Percentiles rank a stretch among this genome's conserved stretches.
Conservation (phyloP, 2,797 vertebrate species). For the Xerus rutilus region DNA sequence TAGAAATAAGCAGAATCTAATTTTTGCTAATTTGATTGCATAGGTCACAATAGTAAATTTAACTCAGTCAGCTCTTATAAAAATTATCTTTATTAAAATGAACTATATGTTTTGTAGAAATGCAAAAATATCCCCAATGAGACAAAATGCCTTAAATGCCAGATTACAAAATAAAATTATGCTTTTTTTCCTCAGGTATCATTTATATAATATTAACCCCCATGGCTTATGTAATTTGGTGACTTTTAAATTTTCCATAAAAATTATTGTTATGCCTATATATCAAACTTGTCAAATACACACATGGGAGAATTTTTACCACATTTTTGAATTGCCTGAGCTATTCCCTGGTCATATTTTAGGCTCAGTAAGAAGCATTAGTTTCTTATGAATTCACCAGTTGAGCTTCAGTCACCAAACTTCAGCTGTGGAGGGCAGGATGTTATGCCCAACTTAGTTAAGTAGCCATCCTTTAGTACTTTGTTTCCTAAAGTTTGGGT, state of each 20-base stretch:
- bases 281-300: not conserved
- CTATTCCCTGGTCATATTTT: not conserved
- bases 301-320: not conserved
- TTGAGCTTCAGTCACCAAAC: not conserved
- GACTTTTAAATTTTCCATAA: not conserved
- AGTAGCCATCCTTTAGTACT: not conserved
- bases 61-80: conserved; percentile 61
- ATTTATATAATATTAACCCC: conserved; percentile 37
- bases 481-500: not conserved
- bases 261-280: not conserved
- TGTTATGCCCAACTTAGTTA: not conserved
- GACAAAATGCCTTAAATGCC: conserved; percentile 49
- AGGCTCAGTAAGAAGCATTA: not conserved
- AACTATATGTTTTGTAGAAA: conserved; percentile 61
- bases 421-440: not conserved
- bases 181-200: conserved; percentile 46
- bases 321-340: not conserved
- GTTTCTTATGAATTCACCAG: not conserved
- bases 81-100: conserved; percentile 70
- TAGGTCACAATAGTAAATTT: conserved; percentile 58
- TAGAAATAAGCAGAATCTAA: conserved; percentile 73
- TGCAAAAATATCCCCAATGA: conserved; percentile 21
- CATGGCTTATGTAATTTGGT: conserved; percentile 9
- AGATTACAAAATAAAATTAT: conserved; percentile 64
- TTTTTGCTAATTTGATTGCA: conserved; percentile 69